Conservation (phyloP, 2,797 vertebrate genomes). For the Argentina silus region DNA sequence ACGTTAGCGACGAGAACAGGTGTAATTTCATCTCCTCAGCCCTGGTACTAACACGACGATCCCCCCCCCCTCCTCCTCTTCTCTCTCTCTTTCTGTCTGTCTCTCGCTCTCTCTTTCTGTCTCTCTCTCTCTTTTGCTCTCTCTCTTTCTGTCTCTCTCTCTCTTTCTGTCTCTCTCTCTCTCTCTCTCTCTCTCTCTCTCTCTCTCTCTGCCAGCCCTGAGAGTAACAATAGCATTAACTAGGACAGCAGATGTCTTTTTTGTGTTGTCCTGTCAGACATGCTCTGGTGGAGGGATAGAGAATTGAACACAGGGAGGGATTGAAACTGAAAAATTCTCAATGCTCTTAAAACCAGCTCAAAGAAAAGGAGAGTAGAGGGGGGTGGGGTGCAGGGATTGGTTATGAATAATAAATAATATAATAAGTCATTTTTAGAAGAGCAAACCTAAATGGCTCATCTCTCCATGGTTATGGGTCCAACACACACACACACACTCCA, state of each 20-base stretch:
- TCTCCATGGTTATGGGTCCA: too few relatives aligned
- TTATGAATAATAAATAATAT: too few relatives aligned
- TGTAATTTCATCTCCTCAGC: conserved; percentile 91
- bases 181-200: conserved; percentile 3
- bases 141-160: conserved; percentile 24
- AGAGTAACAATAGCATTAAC: conserved; percentile 83
- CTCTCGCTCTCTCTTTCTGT: conserved; percentile 40
- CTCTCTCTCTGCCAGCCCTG: conserved; percentile 63
- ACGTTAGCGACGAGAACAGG: conserved; percentile 85
- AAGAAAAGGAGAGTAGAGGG: background rate
- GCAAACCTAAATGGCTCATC: too few relatives aligned
- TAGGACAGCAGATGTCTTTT: conserved; percentile 70
- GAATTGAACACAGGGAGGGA: background rate
- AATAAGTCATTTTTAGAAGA: too few relatives aligned
- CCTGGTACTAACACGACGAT: conserved; percentile 70
- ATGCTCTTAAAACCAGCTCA: background rate
- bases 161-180: conserved; percentile 35
- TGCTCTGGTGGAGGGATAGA: conserved; percentile 7
- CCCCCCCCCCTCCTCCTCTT: conserved; percentile 35
- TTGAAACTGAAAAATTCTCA: background rate
- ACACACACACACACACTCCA: conserved; percentile 5
- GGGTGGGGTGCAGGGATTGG: background rate
- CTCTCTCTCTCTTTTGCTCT: background rate
- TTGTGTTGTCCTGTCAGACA: conserved; percentile 62
- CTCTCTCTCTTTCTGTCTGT: conserved; percentile 56